Evolutionary conservation across 1,140 invertebrate genomes (phyloP).

Genomic region (Portunus trituberculatus): DNA sequence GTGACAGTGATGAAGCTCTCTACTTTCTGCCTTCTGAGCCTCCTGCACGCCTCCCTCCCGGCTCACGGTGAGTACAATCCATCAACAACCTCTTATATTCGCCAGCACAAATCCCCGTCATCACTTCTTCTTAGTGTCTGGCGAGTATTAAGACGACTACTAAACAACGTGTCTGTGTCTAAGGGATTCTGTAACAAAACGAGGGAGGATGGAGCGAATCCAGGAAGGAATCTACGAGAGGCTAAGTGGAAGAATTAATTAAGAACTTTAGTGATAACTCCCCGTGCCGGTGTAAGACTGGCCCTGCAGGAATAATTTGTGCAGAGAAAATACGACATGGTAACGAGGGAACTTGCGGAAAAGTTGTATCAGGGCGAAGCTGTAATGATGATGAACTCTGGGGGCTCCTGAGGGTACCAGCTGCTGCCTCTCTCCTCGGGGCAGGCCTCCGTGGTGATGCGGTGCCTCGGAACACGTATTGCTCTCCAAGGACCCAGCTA

Average conservation of each 20-base stretch:
- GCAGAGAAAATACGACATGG: conserved; percentile 6
- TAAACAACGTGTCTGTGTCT: not conserved
- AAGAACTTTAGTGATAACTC: conserved; percentile 23
- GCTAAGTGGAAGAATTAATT: conserved; percentile 14
- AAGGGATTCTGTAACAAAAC: not conserved
- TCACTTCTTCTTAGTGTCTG: not conserved
- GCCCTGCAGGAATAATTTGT: conserved; percentile 20
- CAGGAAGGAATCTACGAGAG: not conserved
- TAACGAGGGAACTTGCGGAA: not conserved
- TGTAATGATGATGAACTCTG: conserved; percentile 13
- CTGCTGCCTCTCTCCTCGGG: not conserved
- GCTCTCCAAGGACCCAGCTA: not conserved
- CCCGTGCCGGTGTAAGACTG: not conserved
- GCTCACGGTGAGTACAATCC: not conserved
- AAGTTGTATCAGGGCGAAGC: conserved; percentile 6
- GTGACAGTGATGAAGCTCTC: not conserved
- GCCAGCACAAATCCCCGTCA: not conserved
- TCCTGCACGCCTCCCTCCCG: not conserved
- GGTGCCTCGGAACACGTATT: not conserved
- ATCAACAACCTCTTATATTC: not conserved
- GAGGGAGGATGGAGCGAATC: not conserved
- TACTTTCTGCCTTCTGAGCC: not conserved
- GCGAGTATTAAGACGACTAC: not conserved
- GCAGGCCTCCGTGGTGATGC: not conserved
- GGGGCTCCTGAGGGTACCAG: not conserved